Evolutionary conservation across 2,888 invertebrate genomes (phyloP).

Genomic region (Macaria liturata): DNA sequence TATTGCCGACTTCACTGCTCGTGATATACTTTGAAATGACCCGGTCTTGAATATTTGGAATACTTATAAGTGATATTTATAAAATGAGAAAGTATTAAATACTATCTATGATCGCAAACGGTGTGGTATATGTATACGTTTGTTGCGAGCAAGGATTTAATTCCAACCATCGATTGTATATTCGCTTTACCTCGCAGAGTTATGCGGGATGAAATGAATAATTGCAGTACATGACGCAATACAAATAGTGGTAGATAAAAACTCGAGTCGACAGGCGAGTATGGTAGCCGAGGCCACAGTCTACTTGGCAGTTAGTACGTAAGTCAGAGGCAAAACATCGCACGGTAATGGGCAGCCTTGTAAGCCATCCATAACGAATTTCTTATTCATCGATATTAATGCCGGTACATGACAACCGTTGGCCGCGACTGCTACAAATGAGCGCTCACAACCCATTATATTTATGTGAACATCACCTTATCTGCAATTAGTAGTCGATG

Average conservation of each 20-base stretch:
- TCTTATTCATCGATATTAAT: constrained; percentile 83
- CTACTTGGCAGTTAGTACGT: constrained; percentile 22
- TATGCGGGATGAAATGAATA: constrained; percentile 46
- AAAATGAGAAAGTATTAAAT: too few species aligned
- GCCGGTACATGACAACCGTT: constrained; percentile 78
- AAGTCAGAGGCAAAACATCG: constrained; percentile 36
- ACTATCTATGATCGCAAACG: too few species aligned
- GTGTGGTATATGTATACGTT: too few species aligned
- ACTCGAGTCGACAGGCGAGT: constrained; percentile 63
- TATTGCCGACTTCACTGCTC: constrained; percentile 47
- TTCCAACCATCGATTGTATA: too few species aligned
- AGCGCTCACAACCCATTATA: constrained; percentile 73
- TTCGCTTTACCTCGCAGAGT: constrained; percentile 3
- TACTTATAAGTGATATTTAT: too few species aligned
- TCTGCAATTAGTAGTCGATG: constrained; percentile 70
- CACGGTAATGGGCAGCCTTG: constrained; percentile 73
- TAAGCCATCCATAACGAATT: constrained; percentile 81
- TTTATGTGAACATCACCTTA: constrained; percentile 77
- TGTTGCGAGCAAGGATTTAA: too few species aligned
- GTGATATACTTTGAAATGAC: not conserved
- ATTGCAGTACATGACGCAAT: constrained; percentile 55
- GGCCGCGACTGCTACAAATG: constrained; percentile 71
- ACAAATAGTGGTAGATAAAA: constrained; percentile 69
- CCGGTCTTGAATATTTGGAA: too few species aligned
- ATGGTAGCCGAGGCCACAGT: constrained; percentile 57